Evolutionary conservation across 1,140 invertebrate genomes (phyloP), one percentile per base, ranked within the genome.

Genomic region (Archegozetes longisetosus): DNA sequence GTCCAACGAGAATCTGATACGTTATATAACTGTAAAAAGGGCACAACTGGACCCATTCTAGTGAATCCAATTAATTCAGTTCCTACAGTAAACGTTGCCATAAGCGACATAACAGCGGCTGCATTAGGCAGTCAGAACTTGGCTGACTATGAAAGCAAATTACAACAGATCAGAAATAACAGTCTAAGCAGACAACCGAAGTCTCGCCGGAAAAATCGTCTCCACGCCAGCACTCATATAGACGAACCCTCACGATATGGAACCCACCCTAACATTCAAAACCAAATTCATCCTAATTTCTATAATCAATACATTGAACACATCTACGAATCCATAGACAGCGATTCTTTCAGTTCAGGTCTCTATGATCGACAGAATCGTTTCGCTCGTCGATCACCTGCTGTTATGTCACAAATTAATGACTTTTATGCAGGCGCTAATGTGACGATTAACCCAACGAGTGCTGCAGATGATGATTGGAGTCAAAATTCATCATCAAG

Each of bases 321-420:
- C 49, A 61, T 63, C 22, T 63, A 63, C 40, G 62, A 63, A 54
- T 53, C 52, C 20, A 63, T 63, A 14, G 62, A 63, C 22, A 55
- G 47, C 29, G 62, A 63, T 22, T 53, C 48, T 14, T 23, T 26
- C 2, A 32, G 14, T 14, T 55, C 54, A 22, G 22, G 27, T 2
- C 1, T 32, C 48, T 50, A 58, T 25, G 55, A 58, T 12, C 47
- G 49, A 23, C 1, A 58, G 22, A 40, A 47, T 26, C 57, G 57
- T 27, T 32, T 58, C 14, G 17, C 32, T 40, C 32, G 32, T 9
- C 32, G 32, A 40, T 17, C 32, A 9, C 32, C 32, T 9, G 32
- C 32, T 40, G 32, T 40, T 40, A 40, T 40, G 32, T 40, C 32
- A 9, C 32, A 58, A 2, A 4, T 25, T 24, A 26, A 57, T 23